These are phyloP conservation scores for Nothocercus julius DNA, from an alignment of 2,113 vertebrate species.

Conservation along the genomic window DNA sequence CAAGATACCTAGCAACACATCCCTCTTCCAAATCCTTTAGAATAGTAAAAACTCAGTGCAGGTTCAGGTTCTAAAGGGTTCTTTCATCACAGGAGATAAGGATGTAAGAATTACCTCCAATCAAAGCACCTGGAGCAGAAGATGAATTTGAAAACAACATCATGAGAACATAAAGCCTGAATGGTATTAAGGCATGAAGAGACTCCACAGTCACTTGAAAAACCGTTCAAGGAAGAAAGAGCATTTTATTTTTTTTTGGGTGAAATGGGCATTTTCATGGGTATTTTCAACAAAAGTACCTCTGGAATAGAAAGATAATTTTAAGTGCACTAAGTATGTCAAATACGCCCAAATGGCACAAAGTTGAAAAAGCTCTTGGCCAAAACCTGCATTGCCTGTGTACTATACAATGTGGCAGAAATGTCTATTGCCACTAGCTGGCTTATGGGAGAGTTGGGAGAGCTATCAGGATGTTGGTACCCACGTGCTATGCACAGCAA, in stretches of 20 bases:
- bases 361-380: background rate
- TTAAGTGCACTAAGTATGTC: background rate
- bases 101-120: background rate
- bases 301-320: background rate
- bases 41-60: background rate
- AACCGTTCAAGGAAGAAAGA: background rate
- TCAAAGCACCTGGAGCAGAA: background rate
- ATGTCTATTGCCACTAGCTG: no score
- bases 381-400: background rate
- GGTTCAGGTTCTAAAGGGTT: background rate
- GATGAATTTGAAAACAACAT: background rate
- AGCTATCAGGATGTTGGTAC: accelerated
- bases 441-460: no score
- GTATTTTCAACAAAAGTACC: background rate
- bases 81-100: background rate
- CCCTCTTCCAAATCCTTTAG: background rate
- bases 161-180: background rate
- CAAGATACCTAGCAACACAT: background rate
- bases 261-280: no score
- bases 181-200: background rate
- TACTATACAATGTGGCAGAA: background rate
- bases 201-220: background rate
- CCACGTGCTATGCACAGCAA: background rate
- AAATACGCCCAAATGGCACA: accelerated
- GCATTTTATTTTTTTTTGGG: background rate